Conservation (phyloP, 2,888 invertebrate species). For the Cactoblastis cactorum region DNA sequence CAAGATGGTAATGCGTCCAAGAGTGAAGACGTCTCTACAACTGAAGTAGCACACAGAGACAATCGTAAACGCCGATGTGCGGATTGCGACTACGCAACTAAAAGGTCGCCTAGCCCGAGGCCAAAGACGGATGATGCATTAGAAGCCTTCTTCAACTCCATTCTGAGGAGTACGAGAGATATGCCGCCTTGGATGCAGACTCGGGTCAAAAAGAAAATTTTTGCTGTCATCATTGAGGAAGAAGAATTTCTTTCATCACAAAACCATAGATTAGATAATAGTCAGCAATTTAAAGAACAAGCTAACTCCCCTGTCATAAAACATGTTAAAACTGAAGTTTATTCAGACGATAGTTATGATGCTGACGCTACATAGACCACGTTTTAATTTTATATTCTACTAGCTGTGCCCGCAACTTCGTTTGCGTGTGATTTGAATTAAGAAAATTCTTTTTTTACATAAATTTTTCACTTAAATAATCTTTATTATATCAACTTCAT, state of each 20-base stretch:
- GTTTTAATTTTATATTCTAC: too few relatives aligned
- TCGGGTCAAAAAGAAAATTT: constrained; percentile 70
- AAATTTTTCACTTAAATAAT: too few relatives aligned
- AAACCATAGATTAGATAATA: constrained; percentile 27
- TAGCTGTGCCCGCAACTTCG: too few relatives aligned
- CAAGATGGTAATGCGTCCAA: not conserved
- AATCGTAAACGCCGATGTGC: constrained; percentile 40
- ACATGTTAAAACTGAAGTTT: constrained; percentile 56
- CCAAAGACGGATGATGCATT: constrained; percentile 48
- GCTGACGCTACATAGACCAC: constrained; percentile 19
- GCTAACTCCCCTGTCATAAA: constrained; percentile 32
- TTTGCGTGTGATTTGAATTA: too few relatives aligned
- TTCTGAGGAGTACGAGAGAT: constrained; percentile 57
- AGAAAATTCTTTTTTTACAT: too few relatives aligned
- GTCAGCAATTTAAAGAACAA: constrained; percentile 19
- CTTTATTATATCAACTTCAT: too few relatives aligned
- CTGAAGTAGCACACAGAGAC: constrained; percentile 32
- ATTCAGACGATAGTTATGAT: constrained; percentile 41
- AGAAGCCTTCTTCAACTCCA: constrained; percentile 63
- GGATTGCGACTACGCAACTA: constrained; percentile 22
- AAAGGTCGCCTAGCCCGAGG: constrained; percentile 17
- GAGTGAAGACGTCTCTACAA: constrained; percentile 45
- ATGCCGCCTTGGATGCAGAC: constrained; percentile 73
- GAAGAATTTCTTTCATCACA: constrained; percentile 52
- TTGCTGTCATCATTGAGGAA: constrained; percentile 64